Conservation (phyloP, 1,140 invertebrate species). For the Drosophila trapezifrons region DNA sequence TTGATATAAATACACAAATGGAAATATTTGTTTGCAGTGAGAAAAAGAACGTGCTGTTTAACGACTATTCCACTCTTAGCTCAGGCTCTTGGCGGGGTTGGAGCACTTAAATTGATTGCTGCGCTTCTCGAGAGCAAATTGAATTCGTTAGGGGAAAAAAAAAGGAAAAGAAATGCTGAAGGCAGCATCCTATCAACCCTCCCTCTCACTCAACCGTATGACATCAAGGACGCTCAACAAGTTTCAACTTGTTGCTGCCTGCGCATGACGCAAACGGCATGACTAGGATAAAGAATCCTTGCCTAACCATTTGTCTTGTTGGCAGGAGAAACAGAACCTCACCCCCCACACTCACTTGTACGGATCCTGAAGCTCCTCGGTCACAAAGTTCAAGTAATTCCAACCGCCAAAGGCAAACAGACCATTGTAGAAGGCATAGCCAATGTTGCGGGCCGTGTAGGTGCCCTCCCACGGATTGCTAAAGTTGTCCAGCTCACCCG, state of each 20-base stretch:
- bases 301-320: conserved; percentile 54
- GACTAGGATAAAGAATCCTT: conserved; percentile 22
- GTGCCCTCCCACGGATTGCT: conserved; percentile 89
- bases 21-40: neutral
- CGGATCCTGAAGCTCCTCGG: conserved; percentile 96
- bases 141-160: conserved; percentile 69
- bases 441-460: conserved; percentile 87
- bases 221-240: conserved; percentile 70
- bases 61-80: conserved; percentile 9
- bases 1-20: conserved; percentile 5
- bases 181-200: conserved; percentile 4
- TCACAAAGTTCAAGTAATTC: conserved; percentile 97
- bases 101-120: conserved; percentile 74
- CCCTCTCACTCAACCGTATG: conserved; percentile 7
- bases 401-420: conserved; percentile 98
- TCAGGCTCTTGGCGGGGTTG: conserved; percentile 1
- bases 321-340: neutral
- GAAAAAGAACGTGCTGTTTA: conserved; percentile 25
- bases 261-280: conserved; percentile 67
- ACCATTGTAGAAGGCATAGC: conserved; percentile 96
- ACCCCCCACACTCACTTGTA: conserved; percentile 90
- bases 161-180: neutral
- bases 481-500: conserved; percentile 90
- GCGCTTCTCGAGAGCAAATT: conserved; percentile 54
- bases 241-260: conserved; percentile 72